Percentiles rank a stretch among this genome's conserved stretches.
Evolutionary conservation across 1,140 invertebrate genomes (phyloP).

Genomic region (Bombus waltoni): DNA sequence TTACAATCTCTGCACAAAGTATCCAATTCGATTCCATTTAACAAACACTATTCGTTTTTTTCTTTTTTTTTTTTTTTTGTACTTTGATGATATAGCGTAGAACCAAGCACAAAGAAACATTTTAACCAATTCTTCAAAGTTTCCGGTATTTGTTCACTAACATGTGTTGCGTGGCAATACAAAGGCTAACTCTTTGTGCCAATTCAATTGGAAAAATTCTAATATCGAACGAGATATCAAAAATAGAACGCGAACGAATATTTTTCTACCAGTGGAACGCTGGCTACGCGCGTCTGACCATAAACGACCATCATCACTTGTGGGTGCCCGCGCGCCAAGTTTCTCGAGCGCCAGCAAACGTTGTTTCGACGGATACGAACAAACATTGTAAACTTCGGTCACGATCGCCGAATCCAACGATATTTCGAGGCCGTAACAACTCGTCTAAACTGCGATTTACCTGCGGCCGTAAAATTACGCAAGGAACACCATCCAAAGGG

Average conservation of each 20-base stretch:
- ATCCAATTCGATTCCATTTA: not conserved
- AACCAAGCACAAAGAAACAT: too few relatives aligned
- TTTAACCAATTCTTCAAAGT: not conserved
- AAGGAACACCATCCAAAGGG: not conserved
- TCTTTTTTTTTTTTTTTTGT: not conserved
- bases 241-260: not conserved
- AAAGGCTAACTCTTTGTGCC: not conserved
- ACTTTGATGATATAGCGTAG: too few relatives aligned
- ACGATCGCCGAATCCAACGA: not conserved
- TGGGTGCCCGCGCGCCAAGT: not conserved
- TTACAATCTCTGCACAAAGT: not conserved
- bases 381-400: not conserved
- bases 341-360: too few relatives aligned
- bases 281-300: not conserved
- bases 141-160: not conserved
- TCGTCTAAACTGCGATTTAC: not conserved
- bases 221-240: not conserved
- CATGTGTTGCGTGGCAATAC: not conserved
- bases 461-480: not conserved
- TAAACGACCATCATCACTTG: not conserved
- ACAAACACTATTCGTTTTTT: not conserved
- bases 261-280: too few relatives aligned
- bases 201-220: not conserved
- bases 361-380: constrained; percentile 8
- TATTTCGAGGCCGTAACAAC: not conserved